Base-by-base conservation (phyloP, 2,888 invertebrate species). In the Drosophila lutescens region DNA sequence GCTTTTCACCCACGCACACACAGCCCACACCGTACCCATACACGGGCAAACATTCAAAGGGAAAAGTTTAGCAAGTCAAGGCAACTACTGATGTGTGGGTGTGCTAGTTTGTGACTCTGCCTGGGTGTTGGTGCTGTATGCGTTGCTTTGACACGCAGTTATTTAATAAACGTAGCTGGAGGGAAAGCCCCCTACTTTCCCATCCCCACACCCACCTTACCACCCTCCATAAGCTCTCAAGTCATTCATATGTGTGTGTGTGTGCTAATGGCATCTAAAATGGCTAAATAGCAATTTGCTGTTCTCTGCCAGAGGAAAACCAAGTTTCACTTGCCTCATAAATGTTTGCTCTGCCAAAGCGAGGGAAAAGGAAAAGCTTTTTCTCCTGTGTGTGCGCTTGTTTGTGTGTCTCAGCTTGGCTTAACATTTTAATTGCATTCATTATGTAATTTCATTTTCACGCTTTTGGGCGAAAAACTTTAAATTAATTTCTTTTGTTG, bases 201-300 rank as follows among this genome's bases (percentile, higher is more conserved):
- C 26, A 12, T 17, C 12, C 10, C 12, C 20, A 15, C 44, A 20
- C 5, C 78, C 59, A 34, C 34, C 63, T 57, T 79, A 57, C 54
- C 68, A 62, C 56, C 68, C 70, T 70, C 43, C 47, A 68, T 46
- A 66, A 49, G 69, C 69, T 77, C 60, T 55, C 26, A 44, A 30
- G 54, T 20, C n/a, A n/a, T 55, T 34, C 38, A 53, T 54, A 20
- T 46, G 23, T 41, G 36, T 44, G 13, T 47, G 49, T 50, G 60
- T 58, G 69, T 60, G 80, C 80, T 90, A 90, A 90, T 90, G 90
- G 80, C 89, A 86, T 84, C 79, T 88, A 86, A 90, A 89, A 85
- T 77, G 77, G 83, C 83, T 83, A 85, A 85, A 87, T 85, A 89
- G 82, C 83, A 86, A 89, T 89, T 90, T 88, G 78, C 77, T 81